Evolutionary conservation across 1,140 invertebrate species (phyloP).

Genomic region (Pseudomyrmex sp.): DNA sequence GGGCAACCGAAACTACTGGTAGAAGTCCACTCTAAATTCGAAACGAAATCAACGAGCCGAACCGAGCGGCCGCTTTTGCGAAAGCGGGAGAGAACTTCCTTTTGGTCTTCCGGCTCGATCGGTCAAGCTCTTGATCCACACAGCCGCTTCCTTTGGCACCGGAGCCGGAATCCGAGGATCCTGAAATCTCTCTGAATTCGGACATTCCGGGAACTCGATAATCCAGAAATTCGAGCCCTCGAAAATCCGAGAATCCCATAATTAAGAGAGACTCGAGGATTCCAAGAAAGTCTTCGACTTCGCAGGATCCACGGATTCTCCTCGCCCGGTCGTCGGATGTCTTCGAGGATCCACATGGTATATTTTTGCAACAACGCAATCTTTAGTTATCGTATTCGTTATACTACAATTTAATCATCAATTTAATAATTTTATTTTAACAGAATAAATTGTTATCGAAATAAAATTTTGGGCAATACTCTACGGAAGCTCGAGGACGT

Average conservation of each 20-base stretch:
- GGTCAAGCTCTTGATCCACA: conserved; percentile 50
- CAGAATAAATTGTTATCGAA: not conserved
- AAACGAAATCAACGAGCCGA: conserved; percentile 78
- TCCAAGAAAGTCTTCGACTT: not conserved
- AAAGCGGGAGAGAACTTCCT: conserved; percentile 47
- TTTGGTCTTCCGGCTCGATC: conserved; percentile 51
- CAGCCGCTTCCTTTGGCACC: conserved; percentile 18
- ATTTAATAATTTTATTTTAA: not conserved
- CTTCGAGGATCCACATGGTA: conserved; percentile 24
- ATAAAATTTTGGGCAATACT: not conserved
- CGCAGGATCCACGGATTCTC: conserved; percentile 10
- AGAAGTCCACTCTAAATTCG: conserved; percentile 84
- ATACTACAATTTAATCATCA: not conserved
- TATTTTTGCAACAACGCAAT: not conserved
- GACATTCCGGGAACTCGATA: not conserved
- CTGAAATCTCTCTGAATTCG: conserved; percentile 2
- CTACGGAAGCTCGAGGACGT: conserved; percentile 30
- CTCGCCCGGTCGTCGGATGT: not conserved
- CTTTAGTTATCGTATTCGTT: not conserved
- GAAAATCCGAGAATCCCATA: conserved; percentile 4
- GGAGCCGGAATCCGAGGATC: conserved; percentile 24
- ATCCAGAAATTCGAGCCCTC: not conserved
- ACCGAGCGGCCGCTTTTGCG: conserved; percentile 48
- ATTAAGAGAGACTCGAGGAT: not conserved
- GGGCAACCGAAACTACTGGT: conserved; percentile 76